phyloP scores from a whole-genome alignment of 2,888 invertebrate genomes.

The Acanthosepion esculentum region DNA sequence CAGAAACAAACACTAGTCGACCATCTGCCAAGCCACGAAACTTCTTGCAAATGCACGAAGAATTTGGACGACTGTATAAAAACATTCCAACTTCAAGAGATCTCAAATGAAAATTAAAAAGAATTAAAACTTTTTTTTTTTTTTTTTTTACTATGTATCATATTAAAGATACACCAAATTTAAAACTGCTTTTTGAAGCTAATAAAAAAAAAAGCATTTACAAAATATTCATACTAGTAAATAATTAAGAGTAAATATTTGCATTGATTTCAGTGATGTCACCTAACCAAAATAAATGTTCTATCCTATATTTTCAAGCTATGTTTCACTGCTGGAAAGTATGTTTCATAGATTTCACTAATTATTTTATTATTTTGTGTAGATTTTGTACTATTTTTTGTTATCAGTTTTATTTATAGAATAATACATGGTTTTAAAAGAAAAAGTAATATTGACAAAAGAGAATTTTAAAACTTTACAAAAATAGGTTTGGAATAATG shows the following conservation, averaged over 20 bases:
- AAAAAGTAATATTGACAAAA: neutral
- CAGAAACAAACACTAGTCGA: neutral
- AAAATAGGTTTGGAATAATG: neutral
- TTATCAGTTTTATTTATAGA: neutral
- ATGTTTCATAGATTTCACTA: neutral
- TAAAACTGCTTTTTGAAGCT: neutral
- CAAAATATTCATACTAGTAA: neutral
- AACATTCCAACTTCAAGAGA: slow-evolving; percentile 25
- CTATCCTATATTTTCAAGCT: neutral
- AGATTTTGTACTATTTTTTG: neutral
- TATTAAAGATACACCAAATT: neutral
- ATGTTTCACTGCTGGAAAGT: neutral
- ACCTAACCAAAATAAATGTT: neutral
- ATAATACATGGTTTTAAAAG: neutral
- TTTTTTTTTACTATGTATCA: no score
- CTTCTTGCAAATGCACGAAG: slow-evolving; percentile 71
- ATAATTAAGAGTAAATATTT: neutral
- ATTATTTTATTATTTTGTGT: neutral
- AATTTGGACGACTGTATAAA: slow-evolving; percentile 56
- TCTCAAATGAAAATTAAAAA: neutral
- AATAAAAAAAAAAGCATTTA: neutral
- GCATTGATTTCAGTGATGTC: neutral
- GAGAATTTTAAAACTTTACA: neutral
- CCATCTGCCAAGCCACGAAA: slow-evolving; percentile 51
- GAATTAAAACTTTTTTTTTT: neutral